Conservation (phyloP, 2,888 invertebrate genomes). For the Tenthredo amoena region DNA sequence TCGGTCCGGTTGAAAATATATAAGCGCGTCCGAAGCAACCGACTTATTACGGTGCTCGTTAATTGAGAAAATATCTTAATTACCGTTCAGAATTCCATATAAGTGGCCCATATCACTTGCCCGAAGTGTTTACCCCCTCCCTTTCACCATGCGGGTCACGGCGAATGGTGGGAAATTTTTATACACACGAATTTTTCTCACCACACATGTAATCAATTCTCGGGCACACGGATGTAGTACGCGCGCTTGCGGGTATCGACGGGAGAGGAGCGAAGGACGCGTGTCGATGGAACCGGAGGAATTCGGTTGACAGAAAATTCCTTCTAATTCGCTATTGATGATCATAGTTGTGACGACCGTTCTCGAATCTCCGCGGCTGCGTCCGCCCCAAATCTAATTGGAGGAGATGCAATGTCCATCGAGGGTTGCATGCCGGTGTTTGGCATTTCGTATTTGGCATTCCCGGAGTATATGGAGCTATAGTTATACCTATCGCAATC, state of each 20-base stretch:
- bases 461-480: not conserved
- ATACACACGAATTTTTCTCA: conserved; percentile 42
- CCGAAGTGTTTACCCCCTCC: not conserved
- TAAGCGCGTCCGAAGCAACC: not conserved
- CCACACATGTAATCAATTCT: conserved; percentile 16
- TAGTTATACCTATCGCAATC: not conserved
- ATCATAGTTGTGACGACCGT: not conserved
- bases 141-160: conserved; percentile 36
- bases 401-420: not conserved
- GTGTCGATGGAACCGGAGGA: not conserved
- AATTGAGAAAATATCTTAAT: conserved; percentile 70
- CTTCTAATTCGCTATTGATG: no score
- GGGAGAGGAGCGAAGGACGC: not conserved
- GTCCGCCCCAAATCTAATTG: not conserved
- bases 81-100: conserved; percentile 66
- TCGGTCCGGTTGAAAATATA: not conserved
- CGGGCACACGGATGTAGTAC: not conserved
- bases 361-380: not conserved
- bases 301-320: not conserved
- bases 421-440: not conserved
- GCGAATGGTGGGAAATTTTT: conserved; percentile 51
- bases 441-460: not conserved
- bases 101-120: conserved; percentile 59
- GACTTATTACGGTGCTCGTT: conserved; percentile 54
- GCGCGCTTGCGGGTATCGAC: conserved; percentile 1